Conservation (phyloP, 1,140 invertebrate genomes). For the Liolophura sinensis region DNA sequence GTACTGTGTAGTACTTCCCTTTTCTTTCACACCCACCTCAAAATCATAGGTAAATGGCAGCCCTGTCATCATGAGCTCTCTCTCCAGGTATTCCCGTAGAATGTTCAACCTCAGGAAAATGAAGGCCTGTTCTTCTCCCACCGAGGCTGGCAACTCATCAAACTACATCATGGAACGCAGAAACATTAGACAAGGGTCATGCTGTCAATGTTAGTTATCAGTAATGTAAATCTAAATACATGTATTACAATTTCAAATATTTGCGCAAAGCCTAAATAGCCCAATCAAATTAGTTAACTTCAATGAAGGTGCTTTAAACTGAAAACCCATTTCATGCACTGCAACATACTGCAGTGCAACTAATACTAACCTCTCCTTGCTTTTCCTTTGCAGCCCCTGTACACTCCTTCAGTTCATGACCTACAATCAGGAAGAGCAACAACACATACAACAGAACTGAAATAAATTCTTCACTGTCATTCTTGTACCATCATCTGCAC, state of each 20-base stretch:
- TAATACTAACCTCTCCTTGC: constrained; percentile 44
- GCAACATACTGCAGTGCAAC: too few species aligned
- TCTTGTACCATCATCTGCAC: too few species aligned
- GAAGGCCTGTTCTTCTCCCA: constrained; percentile 54
- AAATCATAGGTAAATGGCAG: constrained; percentile 80
- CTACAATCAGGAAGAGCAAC: constrained; percentile 56
- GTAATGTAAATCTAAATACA: too few species aligned
- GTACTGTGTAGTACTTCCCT: not conserved
- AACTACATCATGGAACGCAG: constrained; percentile 5
- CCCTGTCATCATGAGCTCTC: constrained; percentile 85
- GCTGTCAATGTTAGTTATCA: too few species aligned
- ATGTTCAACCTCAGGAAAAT: constrained; percentile 78
- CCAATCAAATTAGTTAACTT: too few species aligned
- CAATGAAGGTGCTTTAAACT: too few species aligned
- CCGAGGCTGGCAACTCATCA: constrained; percentile 19
- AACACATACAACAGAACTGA: too few species aligned
- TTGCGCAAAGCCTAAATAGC: too few species aligned
- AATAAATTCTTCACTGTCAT: too few species aligned
- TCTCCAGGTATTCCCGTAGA: constrained; percentile 91
- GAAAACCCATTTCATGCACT: too few species aligned
- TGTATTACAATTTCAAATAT: too few species aligned
- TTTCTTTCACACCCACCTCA: constrained; percentile 48
- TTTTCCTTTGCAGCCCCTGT: constrained; percentile 67
- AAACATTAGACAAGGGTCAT: constrained; percentile 58
- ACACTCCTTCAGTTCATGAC: constrained; percentile 97